Percentiles rank a stretch among this genome's conserved stretches.
Evolutionary conservation across 2,113 vertebrate genomes (phyloP).

Genomic region (Oryctolagus cuniculus): mOryCun1.1 NC_091448.1:14177001-14177500

Average conservation of each 20-base stretch:
- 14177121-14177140: neutral
- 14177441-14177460: constrained; percentile 25
- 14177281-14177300: neutral
- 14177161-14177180: neutral
- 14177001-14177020: neutral
- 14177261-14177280: neutral
- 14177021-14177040: neutral
- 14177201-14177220: constrained; percentile 39
- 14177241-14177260: neutral
- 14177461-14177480: neutral
- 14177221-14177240: neutral
- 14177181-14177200: constrained; percentile 38
- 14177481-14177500: neutral
- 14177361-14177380: neutral
- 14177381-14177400: constrained; percentile 44
- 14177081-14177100: neutral
- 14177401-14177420: constrained; percentile 14
- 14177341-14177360: constrained; percentile 47
- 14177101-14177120: neutral
- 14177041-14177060: neutral
- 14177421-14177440: constrained; percentile 20
- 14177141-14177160: neutral
- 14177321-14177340: neutral
- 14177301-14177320: neutral
- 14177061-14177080: neutral